These are phyloP conservation scores for Ptilonorhynchus violaceus DNA, from an alignment of 2,113 vertebrate genomes.

Conservation along the genomic window DNA sequence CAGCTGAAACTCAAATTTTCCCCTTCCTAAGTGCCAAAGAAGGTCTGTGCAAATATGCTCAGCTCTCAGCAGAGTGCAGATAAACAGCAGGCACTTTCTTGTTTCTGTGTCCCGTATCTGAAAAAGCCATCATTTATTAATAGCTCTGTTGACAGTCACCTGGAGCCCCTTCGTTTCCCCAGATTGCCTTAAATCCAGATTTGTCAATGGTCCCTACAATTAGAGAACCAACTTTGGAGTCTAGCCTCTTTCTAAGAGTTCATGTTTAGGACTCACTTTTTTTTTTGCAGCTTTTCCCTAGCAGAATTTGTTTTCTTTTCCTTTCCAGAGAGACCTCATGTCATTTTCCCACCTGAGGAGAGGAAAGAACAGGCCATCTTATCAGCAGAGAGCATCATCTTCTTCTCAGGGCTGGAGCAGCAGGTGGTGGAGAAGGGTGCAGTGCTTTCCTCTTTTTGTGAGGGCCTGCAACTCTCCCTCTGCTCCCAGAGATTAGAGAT, in stretches of 20 bases:
- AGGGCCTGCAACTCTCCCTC: not conserved
- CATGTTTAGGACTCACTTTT: not conserved
- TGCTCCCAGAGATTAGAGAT: not conserved
- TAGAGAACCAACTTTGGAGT: not conserved
- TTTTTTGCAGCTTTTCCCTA: not conserved
- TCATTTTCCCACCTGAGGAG: not conserved
- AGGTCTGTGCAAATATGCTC: constrained; percentile 9
- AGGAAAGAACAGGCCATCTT: not conserved
- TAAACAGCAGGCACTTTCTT: constrained; percentile 15
- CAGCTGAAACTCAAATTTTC: not conserved
- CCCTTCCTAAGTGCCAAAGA: not conserved
- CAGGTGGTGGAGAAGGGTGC: not conserved
- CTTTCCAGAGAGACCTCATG: not conserved
- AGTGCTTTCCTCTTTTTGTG: not conserved
- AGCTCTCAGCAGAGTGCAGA: not conserved
- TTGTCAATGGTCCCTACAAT: not conserved
- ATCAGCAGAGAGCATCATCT: not conserved
- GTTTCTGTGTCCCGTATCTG: not conserved
- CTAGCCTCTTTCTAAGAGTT: not conserved
- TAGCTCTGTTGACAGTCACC: not conserved
- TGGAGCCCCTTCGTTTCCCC: not conserved
- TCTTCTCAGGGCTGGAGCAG: not conserved
- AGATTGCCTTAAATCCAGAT: not conserved
- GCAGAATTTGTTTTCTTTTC: not conserved
- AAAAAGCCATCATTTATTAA: constrained; percentile 19